A percentile compares a stretch with the other conserved stretches of the same genome.
Conservation (phyloP, 2,113 vertebrate species). For the Prunella fulvescens region DNA sequence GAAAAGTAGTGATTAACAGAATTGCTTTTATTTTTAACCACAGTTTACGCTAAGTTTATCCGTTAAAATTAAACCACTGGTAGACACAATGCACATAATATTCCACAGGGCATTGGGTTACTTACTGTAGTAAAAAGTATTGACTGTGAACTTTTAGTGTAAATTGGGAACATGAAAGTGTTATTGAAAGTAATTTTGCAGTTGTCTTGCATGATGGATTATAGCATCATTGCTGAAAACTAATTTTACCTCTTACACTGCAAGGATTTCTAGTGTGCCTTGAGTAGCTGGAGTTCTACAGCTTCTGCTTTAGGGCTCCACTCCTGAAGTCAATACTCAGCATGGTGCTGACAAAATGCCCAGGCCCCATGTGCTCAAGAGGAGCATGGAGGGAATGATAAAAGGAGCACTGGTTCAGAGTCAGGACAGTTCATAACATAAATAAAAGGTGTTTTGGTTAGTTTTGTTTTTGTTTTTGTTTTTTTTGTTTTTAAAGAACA, state of each 20-base stretch:
- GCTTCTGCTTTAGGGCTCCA: background rate
- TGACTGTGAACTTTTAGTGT: constrained; percentile 13
- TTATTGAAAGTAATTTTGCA: constrained; percentile 61
- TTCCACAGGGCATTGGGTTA: background rate
- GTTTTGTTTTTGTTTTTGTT: too few relatives aligned
- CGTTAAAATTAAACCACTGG: background rate
- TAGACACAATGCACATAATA: background rate
- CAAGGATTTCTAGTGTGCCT: background rate
- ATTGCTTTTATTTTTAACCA: background rate
- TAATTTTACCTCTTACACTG: constrained; percentile 27
- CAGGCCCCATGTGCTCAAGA: background rate
- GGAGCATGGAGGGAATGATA: background rate
- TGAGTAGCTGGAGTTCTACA: background rate
- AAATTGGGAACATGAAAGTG: constrained; percentile 19
- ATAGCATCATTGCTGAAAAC: constrained; percentile 42
- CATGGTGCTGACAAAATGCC: background rate
- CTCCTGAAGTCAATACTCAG: background rate
- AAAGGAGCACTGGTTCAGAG: background rate
- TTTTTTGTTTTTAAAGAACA: background rate
- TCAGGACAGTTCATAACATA: background rate
- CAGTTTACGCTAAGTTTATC: background rate
- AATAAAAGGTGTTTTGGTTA: background rate
- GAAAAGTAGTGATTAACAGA: background rate
- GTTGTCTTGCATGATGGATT: constrained; percentile 59
- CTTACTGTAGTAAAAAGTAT: constrained; percentile 40